phyloP scores from a whole-genome alignment of 1,140 invertebrate genomes.

The Amyelois transitella region DNA sequence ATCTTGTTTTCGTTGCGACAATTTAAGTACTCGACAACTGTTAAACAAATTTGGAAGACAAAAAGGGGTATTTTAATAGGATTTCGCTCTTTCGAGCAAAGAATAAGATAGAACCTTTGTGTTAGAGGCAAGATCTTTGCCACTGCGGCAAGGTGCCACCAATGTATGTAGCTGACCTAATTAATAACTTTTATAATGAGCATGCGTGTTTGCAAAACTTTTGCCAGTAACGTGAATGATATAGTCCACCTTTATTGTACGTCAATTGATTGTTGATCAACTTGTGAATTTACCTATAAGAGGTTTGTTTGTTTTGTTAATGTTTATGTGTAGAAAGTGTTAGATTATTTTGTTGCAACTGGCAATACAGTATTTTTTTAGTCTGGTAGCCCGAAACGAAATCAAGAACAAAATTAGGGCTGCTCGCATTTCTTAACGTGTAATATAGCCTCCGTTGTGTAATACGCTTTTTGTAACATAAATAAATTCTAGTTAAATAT shows the following conservation, averaged over 20 bases:
- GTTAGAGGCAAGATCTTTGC: no score
- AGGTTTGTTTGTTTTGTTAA: background rate
- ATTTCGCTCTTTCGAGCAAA: no score
- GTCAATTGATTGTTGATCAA: background rate
- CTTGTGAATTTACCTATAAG: background rate
- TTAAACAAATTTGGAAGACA: no score
- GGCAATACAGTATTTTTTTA: background rate
- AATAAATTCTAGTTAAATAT: conserved; percentile 35
- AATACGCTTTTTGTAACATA: conserved; percentile 42
- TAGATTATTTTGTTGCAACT: background rate
- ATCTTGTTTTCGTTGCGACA: no score
- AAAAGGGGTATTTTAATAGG: no score
- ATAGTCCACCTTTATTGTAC: background rate
- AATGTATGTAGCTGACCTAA: no score
- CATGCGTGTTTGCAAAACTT: no score
- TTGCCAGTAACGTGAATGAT: background rate
- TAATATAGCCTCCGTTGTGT: conserved; percentile 12
- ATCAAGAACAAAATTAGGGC: conserved; percentile 6
- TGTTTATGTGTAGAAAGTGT: background rate
- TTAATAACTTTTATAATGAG: no score
- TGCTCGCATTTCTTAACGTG: conserved; percentile 22
- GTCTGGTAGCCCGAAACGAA: background rate
- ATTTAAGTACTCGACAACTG: no score
- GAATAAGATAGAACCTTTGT: no score
- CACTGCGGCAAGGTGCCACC: no score